Evolutionary conservation across 2,888 invertebrate genomes (phyloP).

Genomic region (Phyto melanocephala): DNA sequence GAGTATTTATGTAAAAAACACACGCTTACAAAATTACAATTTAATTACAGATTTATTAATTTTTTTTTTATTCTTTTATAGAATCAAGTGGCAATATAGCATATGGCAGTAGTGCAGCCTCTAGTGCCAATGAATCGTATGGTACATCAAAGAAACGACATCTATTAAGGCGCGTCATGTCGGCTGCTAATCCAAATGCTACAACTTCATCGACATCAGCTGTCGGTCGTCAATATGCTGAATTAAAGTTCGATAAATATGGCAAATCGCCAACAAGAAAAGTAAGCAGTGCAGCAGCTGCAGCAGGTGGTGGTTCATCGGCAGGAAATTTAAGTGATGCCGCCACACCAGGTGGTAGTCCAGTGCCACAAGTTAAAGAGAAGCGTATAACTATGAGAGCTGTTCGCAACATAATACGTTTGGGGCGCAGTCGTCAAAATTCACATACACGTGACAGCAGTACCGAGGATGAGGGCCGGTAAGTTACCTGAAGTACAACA

Average conservation of each 20-base stretch:
- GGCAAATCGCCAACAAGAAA: conserved; percentile 68
- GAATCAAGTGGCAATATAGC: conserved; percentile 64
- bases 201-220: conserved; percentile 37
- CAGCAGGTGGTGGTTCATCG: conserved; percentile 35
- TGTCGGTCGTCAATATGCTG: conserved; percentile 64
- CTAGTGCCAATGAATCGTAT: conserved; percentile 64
- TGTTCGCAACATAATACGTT: conserved; percentile 73
- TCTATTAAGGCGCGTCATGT: conserved; percentile 71
- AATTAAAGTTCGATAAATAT: conserved; percentile 71
- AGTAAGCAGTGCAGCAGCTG: conserved; percentile 12
- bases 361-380: conserved; percentile 67
- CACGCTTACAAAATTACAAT: too few species aligned
- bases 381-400: conserved; percentile 73
- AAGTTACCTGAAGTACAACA: conserved; percentile 50
- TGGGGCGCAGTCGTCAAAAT: conserved; percentile 71
- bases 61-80: conserved; percentile 7
- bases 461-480: conserved; percentile 76
- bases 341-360: conserved; percentile 58
- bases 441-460: conserved; percentile 75
- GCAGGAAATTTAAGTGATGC: conserved; percentile 52
- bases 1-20: too few species aligned
- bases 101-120: conserved; percentile 58
- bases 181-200: conserved; percentile 63
- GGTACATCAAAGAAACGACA: conserved; percentile 69
- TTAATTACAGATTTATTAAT: too few species aligned